phyloP scores from a whole-genome alignment of 2,888 invertebrate species.

The Thecocarcelia acutangulata region DNA sequence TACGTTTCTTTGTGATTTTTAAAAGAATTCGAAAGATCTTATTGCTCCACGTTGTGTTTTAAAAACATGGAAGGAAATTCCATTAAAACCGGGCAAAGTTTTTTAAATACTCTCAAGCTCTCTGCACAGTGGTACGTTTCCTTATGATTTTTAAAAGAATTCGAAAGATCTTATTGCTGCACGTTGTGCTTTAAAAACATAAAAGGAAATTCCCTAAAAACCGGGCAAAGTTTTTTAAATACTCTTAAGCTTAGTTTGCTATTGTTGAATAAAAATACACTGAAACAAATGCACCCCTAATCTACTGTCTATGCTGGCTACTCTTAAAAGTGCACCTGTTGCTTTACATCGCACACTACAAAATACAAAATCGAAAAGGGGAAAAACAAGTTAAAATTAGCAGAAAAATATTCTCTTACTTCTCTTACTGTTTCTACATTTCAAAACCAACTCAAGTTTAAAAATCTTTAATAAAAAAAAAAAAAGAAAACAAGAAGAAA shows the following conservation, averaged over 20 bases:
- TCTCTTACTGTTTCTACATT: background rate
- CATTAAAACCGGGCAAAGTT: too few species aligned
- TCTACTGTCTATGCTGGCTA: constrained; percentile 33
- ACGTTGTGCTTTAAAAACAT: constrained; percentile 21
- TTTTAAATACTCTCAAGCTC: constrained; percentile 10
- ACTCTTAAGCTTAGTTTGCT: constrained; percentile 24
- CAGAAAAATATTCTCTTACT: constrained; percentile 27
- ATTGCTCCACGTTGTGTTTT: too few species aligned
- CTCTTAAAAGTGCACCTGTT: constrained; percentile 67
- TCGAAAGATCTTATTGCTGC: constrained; percentile 3
- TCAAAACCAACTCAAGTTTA: background rate
- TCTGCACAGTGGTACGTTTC: constrained; percentile 62
- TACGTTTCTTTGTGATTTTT: too few species aligned
- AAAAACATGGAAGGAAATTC: too few species aligned
- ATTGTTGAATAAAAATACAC: background rate
- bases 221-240: constrained; percentile 1
- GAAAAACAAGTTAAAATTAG: constrained; percentile 38
- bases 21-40: too few species aligned
- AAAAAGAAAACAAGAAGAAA: constrained; percentile 3
- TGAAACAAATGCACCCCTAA: background rate
- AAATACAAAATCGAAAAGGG: background rate
- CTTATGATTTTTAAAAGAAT: constrained; percentile 26
- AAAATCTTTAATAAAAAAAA: constrained; percentile 35
- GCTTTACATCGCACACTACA: constrained; percentile 7
- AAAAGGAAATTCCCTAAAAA: constrained; percentile 12